phyloP scores from a whole-genome alignment of 2,797 vertebrate species.

The Xenentodon cancila region DNA sequence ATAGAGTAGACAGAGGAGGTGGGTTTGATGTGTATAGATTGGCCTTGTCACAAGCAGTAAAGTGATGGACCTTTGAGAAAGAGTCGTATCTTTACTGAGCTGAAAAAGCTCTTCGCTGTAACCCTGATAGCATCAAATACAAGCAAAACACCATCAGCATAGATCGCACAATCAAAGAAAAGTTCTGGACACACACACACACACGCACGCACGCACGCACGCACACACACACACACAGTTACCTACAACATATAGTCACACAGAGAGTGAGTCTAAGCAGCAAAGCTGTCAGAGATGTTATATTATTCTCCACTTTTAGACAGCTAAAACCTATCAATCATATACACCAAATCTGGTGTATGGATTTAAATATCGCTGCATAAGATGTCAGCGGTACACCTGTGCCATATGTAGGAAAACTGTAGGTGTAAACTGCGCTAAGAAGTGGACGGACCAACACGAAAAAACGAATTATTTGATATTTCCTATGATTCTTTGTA shows the following conservation, averaged over 20 bases:
- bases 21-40: constrained; percentile 1
- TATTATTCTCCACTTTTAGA: too few relatives aligned
- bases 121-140: constrained; percentile 32
- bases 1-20: neutral
- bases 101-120: constrained; percentile 29
- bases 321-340: too few relatives aligned
- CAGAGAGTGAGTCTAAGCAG: neutral
- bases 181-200: neutral
- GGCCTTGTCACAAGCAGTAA: constrained; percentile 20
- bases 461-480: too few relatives aligned
- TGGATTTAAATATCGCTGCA: too few relatives aligned
- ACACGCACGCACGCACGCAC: neutral
- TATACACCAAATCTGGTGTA: too few relatives aligned
- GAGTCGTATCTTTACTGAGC: constrained; percentile 29
- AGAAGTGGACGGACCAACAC: too few relatives aligned
- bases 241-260: constrained; percentile 4
- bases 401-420: too few relatives aligned
- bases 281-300: too few relatives aligned
- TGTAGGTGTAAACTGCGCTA: too few relatives aligned
- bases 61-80: constrained; percentile 22
- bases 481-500: too few relatives aligned
- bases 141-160: constrained; percentile 25
- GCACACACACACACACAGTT: constrained; percentile 6
- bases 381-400: too few relatives aligned
- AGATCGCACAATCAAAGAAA: constrained; percentile 41